Conservation (phyloP, 2,888 invertebrate species). For the Dioctria rufipes region DNA sequence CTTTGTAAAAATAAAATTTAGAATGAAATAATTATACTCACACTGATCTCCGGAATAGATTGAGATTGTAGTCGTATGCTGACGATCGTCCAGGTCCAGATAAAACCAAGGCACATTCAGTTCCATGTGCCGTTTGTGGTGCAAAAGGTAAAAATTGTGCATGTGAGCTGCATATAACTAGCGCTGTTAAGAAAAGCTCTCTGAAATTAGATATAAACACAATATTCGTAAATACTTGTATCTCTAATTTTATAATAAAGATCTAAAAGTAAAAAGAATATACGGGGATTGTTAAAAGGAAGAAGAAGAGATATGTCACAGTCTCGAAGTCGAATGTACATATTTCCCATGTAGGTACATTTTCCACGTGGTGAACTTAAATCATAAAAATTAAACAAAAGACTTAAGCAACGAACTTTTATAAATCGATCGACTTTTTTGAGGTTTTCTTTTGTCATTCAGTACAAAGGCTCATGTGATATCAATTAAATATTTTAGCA, state of each 20-base stretch:
- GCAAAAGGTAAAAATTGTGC: constrained; percentile 68
- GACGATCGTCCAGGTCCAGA: constrained; percentile 85
- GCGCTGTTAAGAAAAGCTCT: constrained; percentile 64
- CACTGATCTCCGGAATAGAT: constrained; percentile 85
- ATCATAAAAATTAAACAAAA: constrained; percentile 29
- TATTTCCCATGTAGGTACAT: too few relatives aligned
- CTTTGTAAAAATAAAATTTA: too few relatives aligned
- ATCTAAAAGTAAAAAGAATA: too few relatives aligned
- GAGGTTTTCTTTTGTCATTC: too few relatives aligned
- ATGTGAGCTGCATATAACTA: constrained; percentile 56
- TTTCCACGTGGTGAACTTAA: too few relatives aligned
- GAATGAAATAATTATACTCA: constrained; percentile 73
- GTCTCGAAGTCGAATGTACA: too few relatives aligned
- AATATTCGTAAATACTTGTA: too few relatives aligned
- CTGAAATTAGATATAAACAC: constrained; percentile 62
- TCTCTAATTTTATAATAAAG: too few relatives aligned
- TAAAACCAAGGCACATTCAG: constrained; percentile 85
- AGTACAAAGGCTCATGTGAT: too few relatives aligned
- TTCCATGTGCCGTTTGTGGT: constrained; percentile 68
- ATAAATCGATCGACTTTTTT: too few relatives aligned
- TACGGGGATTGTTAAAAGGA: neutral
- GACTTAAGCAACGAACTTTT: constrained; percentile 48
- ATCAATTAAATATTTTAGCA: too few relatives aligned
- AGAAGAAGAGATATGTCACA: neutral
- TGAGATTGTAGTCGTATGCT: constrained; percentile 87